These are phyloP conservation scores for Cheirogaleus major DNA, from an alignment of 2,797 vertebrate genomes.

Conservation along the genomic window DNA sequence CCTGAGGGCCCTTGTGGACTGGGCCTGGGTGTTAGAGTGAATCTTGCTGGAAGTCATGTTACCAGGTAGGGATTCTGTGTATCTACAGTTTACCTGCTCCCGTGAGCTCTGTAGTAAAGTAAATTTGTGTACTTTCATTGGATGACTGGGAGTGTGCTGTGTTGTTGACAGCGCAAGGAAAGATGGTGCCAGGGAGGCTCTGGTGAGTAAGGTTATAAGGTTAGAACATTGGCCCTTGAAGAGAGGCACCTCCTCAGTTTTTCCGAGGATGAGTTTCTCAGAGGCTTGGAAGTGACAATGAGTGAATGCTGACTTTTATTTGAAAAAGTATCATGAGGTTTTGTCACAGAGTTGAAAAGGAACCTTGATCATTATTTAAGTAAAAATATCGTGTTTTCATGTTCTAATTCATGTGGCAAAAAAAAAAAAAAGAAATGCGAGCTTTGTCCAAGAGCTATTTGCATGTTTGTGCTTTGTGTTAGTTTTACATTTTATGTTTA, in stretches of 20 bases:
- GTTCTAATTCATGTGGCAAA: slow-evolving; percentile 43
- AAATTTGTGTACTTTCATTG: slow-evolving; percentile 12
- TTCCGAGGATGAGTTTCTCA: not conserved
- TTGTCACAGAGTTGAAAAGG: slow-evolving; percentile 45
- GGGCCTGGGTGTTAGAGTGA: not conserved
- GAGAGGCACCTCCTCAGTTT: not conserved
- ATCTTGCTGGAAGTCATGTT: not conserved
- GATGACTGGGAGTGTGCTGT: not conserved
- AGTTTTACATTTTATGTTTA: not conserved
- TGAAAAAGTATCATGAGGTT: not conserved
- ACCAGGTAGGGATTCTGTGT: not conserved
- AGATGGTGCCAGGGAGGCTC: not conserved
- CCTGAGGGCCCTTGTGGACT: not conserved
- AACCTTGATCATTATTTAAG: slow-evolving; percentile 57
- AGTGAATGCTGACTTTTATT: not conserved
- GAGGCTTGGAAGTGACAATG: not conserved
- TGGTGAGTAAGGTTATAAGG: not conserved
- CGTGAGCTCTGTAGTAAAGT: not conserved
- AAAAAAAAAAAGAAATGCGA: not conserved
- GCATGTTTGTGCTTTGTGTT: not conserved
- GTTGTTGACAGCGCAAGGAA: not conserved
- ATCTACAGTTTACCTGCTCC: not conserved
- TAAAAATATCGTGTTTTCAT: slow-evolving; percentile 64
- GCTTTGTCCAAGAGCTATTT: slow-evolving; percentile 63
- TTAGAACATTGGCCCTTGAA: not conserved